These are phyloP conservation scores for Takifugu ocellatus DNA, from an alignment of 2,797 vertebrate species.

Conservation along the genomic window DNA sequence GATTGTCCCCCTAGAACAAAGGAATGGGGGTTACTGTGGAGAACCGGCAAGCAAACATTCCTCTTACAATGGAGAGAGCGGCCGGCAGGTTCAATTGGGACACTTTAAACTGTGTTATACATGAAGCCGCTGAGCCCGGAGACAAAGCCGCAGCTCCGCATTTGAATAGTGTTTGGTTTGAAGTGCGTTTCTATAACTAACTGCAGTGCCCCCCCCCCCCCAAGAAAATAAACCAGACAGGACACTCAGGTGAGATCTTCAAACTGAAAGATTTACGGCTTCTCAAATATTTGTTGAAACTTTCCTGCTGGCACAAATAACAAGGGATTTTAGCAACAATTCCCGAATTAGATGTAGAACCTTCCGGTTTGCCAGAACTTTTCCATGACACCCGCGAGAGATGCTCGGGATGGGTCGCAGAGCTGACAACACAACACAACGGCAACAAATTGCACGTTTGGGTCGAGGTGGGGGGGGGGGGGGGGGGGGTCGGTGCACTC, in stretches of 20 bases:
- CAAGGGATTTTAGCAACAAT: constrained; percentile 4
- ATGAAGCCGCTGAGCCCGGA: constrained; percentile 19
- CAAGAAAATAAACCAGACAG: constrained; percentile 40
- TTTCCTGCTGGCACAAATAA: not conserved
- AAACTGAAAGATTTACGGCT: constrained; percentile 21
- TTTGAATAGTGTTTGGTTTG: constrained; percentile 11
- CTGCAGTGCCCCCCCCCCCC: constrained; percentile 49
- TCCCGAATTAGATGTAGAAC: not conserved
- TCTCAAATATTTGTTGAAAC: constrained; percentile 2
- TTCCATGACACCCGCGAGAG: not conserved
- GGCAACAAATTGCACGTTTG: too few relatives aligned
- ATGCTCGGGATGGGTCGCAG: constrained; percentile 20
- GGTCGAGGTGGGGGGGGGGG: too few relatives aligned
- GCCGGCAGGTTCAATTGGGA: constrained; percentile 66
- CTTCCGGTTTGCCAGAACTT: not conserved
- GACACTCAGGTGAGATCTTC: constrained; percentile 12
- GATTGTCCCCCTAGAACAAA: constrained; percentile 71
- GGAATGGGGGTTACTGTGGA: constrained; percentile 53
- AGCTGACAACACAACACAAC: constrained; percentile 7
- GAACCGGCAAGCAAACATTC: constrained; percentile 71
- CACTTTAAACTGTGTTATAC: constrained; percentile 48
- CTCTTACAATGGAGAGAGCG: constrained; percentile 65
- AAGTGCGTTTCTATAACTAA: constrained; percentile 39
- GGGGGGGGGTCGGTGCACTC: constrained; percentile 15
- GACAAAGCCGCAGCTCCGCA: constrained; percentile 42